Evolutionary conservation across 2,797 vertebrate species (phyloP), one percentile per base, ranked within the genome.

Genomic region (Hypotaenidia okinawae): DNA sequence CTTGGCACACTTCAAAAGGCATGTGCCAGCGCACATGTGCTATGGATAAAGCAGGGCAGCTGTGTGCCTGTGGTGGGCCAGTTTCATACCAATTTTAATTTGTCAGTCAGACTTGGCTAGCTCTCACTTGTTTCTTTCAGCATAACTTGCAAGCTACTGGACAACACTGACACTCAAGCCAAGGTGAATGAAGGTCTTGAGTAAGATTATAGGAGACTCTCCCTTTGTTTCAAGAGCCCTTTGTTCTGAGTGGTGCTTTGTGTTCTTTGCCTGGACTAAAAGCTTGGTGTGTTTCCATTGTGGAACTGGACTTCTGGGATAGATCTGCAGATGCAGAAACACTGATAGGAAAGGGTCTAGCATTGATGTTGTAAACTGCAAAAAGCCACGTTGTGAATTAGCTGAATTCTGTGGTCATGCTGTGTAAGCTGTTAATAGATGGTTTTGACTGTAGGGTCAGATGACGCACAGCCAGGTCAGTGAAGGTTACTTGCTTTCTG

Each of bases 1-100:
- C 80, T 91, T 87, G 88, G 79, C 83, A 74, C 25, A 8, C 57
- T 93, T 59, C 3, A 13, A 68, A 41, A 39, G 45, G 52, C 52
- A 7, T 94, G 87, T 91, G 87, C 87, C 83, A 63, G 69, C 66
- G 90, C 83, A 84, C 73, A 84, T 80, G 87, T 96, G 80, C 80
- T 5, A 4, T 57, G 70, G 51, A 77, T 94, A 66, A 91, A 88
- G 57, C 39, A 19, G 87, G 83, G 51, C 95, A 93, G 85, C 83
- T 74, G 94, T 93, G 86, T 90, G 70, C 82, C 84, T 87, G 28
- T 75, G 85, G 92, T 86, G 83, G 73, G 79, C 54, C 75, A 91
- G 70, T 76, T 91, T 88, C 73, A 80, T 69, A 90, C 93, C 73
- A 70, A 6, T 90, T 93, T 85, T 89, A 81, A 86, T 89, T 87